Conservation (phyloP, 2,797 vertebrate genomes). For the Monodelphis domestica region DNA sequence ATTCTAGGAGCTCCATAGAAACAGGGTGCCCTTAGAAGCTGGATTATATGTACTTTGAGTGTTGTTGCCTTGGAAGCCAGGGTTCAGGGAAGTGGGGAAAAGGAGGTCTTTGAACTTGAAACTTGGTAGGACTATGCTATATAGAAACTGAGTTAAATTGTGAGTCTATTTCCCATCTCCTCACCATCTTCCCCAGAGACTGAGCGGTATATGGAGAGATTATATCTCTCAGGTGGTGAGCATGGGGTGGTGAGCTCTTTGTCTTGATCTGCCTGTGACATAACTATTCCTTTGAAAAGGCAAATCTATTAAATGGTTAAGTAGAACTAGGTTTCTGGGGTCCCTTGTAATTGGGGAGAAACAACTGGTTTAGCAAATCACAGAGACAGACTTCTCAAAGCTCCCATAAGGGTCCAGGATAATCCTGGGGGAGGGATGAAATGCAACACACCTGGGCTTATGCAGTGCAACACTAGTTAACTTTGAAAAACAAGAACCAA, state of each 20-base stretch:
- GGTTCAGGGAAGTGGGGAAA: neutral
- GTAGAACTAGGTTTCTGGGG: neutral
- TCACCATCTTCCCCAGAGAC: neutral
- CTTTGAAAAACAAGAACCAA: neutral
- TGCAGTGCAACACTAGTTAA: neutral
- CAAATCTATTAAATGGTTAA: neutral
- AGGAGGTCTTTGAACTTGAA: neutral
- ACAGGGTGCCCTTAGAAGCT: neutral
- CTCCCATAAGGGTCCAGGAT: neutral
- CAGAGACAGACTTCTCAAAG: neutral
- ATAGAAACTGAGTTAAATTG: neutral
- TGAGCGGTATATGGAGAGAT: neutral
- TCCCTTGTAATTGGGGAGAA: neutral
- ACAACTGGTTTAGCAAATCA: neutral
- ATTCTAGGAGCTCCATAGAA: neutral
- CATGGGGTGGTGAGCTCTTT: neutral
- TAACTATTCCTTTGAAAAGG: neutral
- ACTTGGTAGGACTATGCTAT: neutral
- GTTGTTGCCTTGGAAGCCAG: neutral
- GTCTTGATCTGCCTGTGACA: neutral
- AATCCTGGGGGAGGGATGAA: neutral
- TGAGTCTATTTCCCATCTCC: neutral
- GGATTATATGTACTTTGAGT: neutral
- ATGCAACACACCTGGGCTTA: neutral
- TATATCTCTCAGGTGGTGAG: neutral